Base-by-base conservation (phyloP, 2,888 invertebrate genomes). In the Agrilus mali region DNA sequence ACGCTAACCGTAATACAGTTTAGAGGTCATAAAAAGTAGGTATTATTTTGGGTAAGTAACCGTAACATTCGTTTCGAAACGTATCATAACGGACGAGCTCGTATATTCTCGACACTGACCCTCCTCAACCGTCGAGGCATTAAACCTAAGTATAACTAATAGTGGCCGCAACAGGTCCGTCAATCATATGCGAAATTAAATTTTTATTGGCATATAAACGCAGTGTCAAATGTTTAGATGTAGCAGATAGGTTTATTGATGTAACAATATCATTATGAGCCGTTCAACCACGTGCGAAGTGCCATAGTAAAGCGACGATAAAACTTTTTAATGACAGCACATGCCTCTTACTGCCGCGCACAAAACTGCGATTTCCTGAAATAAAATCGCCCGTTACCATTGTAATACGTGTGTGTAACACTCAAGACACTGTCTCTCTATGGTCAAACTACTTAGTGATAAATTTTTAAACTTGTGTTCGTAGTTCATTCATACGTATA, bases 111-210 rank as follows among this genome's bases (percentile, higher is more conserved):
- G 27, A 12, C 39, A 48, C 48, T 47, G 49, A 49, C 49, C 49
- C 33, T 13, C 44, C 47, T 40, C 43, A 49, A 47, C 47, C 36
- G 33, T 43, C 42, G 40, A 40, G 38, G 41, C 48, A 46, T 45
- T 49, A 46, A 48, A 46, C 50, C 47, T 52, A 54, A 50, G 51
- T 52, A 49, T 53, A 50, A 51, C 55, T 57, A 58, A 59, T 58
- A 57, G 57, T 57, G 27, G 27, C 27, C 27, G 58, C 58, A 63
- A 61, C 63, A 61, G 60, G 62, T 63, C 57, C 59, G 61, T 64
- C 64, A 63, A 64, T 64, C 63, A 64, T 64, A 63, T 63, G 59
- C 58, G 62, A 61, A 65, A 64, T 65, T 61, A 65, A 64, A 65
- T 64, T 64, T 65, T 65, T 65, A 65, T 64, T 60, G 63, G 58